phyloP scores from a whole-genome alignment of 2,888 invertebrate species.

The Agrypnus murinus region DNA sequence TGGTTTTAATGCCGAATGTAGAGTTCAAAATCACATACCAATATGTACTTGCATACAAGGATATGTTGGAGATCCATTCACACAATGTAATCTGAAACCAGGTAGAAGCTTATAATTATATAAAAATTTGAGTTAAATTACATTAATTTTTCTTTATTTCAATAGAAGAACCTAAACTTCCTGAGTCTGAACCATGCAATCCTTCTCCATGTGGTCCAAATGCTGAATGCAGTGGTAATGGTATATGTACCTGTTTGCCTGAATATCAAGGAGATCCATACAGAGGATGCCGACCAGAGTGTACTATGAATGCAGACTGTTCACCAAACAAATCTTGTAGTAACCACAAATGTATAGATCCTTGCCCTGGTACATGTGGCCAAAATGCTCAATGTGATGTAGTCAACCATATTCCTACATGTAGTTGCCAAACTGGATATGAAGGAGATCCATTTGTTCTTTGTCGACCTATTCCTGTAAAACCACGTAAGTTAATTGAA shows the following conservation, averaged over 20 bases:
- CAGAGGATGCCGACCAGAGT: constrained; percentile 87
- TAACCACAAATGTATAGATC: constrained; percentile 85
- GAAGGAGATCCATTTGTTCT: constrained; percentile 86
- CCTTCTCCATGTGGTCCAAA: constrained; percentile 87
- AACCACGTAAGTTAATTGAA: constrained; percentile 22
- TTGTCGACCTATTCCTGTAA: constrained; percentile 66
- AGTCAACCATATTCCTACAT: constrained; percentile 88
- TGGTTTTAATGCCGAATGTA: constrained; percentile 75
- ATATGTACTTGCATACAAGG: constrained; percentile 76
- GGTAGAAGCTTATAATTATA: constrained; percentile 27
- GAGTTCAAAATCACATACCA: constrained; percentile 77
- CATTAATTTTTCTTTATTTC: background rate
- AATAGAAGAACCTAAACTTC: constrained; percentile 42
- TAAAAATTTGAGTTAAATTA: background rate
- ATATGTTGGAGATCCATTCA: constrained; percentile 77
- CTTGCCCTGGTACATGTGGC: constrained; percentile 87
- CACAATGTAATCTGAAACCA: constrained; percentile 68
- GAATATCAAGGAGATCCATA: constrained; percentile 83
- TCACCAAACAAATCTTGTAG: constrained; percentile 83
- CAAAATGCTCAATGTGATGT: constrained; percentile 86
- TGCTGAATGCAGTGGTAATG: constrained; percentile 80
- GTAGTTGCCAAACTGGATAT: constrained; percentile 81
- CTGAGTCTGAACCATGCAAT: constrained; percentile 76
- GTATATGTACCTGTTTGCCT: constrained; percentile 82
- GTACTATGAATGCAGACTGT: constrained; percentile 87